Conservation (phyloP, 2,113 vertebrate species). For the Syrrhaptes paradoxus region DNA sequence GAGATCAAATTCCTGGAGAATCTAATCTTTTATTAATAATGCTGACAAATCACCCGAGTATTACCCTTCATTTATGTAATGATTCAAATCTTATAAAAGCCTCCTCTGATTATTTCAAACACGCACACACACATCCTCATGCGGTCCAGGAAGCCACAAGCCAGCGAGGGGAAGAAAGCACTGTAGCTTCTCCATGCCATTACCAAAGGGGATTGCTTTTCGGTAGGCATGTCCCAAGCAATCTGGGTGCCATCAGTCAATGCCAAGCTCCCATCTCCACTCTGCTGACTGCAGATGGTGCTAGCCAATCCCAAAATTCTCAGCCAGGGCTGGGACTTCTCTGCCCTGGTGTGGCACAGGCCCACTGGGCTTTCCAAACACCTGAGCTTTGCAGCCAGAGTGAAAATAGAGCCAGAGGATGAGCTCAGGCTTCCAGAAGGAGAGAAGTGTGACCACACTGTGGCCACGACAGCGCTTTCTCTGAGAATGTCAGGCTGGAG, state of each 20-base stretch:
- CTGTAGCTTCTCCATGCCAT: neutral
- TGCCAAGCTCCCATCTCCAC: neutral
- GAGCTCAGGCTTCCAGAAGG: neutral
- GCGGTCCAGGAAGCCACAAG: neutral
- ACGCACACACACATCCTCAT: neutral
- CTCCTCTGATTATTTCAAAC: slow-evolving; percentile 26
- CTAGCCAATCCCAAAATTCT: neutral
- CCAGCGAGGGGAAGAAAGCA: neutral
- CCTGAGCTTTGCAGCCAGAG: neutral
- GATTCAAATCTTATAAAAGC: slow-evolving; percentile 48
- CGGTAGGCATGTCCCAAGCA: neutral
- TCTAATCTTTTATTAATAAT: slow-evolving; percentile 75
- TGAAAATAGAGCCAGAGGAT: neutral
- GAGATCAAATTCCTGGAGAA: slow-evolving; percentile 68
- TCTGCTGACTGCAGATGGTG: neutral
- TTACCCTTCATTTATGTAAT: slow-evolving; percentile 51
- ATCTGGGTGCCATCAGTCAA: neutral
- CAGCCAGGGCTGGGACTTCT: neutral
- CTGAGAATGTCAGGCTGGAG: neutral
- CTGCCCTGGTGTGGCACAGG: neutral
- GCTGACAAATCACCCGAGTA: slow-evolving; percentile 65
- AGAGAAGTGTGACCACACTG: neutral
- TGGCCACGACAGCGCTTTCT: neutral
- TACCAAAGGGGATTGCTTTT: neutral
- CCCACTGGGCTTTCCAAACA: neutral